Evolutionary conservation across 1,140 invertebrate species (phyloP), one percentile per base, ranked within the genome.

Genomic region (Prorops nasuta): DNA sequence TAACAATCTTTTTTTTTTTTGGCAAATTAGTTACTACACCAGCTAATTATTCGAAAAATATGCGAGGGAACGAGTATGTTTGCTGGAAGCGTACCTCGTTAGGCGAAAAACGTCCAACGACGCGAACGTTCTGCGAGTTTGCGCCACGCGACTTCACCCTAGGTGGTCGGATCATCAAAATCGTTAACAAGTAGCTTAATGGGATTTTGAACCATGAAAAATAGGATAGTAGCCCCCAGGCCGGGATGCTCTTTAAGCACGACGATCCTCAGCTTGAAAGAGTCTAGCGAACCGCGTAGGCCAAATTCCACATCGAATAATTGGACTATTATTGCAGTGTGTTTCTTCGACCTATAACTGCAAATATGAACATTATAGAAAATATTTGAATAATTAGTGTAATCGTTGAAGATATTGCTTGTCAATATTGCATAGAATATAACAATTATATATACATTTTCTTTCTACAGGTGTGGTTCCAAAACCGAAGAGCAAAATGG

Each of bases 391-490:
- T n/a, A n/a, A n/a, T n/a, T n/a, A n/a, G n/a, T n/a, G n/a, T n/a
- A n/a, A n/a, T n/a, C n/a, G n/a, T n/a, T n/a, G n/a, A n/a, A n/a
- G n/a, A n/a, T n/a, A n/a, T n/a, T n/a, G n/a, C n/a, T n/a, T n/a
- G n/a, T n/a, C n/a, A n/a, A n/a, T n/a, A n/a, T n/a, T n/a, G n/a
- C n/a, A n/a, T n/a, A n/a, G n/a, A n/a, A 28, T 28, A 28, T 28
- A 6, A 4, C 24, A 28, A 28, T 28, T 28, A 28, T 6, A 28
- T 28, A 28, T 6, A 28, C 10, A 28, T 4, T 28, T 28, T 28
- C n/a, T n/a, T n/a, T n/a, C n/a, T 66, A 17, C 81, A 98, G 96
- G 96, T 98, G 1, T 98, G 96, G 96, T 98, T 98, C 77, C 94
- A 99, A 81, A 98, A 99, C 74, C 83, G 96, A 18, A 82, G 96